A percentile compares a stretch with the other conserved stretches of the same genome.
Conservation (phyloP, 2,888 invertebrate species). For the Pheosia gnoma region DNA sequence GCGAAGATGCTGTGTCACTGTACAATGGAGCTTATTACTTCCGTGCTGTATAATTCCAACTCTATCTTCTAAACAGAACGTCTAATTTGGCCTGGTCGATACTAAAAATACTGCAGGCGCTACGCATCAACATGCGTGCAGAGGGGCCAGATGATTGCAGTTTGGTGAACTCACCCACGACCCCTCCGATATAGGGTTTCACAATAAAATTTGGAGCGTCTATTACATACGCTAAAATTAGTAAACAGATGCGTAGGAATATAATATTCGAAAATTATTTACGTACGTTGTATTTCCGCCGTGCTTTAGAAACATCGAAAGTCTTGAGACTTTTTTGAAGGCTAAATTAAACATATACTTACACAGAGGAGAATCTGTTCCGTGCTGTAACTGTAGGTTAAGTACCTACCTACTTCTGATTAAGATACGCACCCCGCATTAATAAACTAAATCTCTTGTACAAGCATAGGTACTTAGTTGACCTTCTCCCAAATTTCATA, state of each 20-base stretch:
- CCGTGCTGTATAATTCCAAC: constrained; percentile 32
- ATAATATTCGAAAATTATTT: background rate
- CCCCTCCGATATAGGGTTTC: constrained; percentile 56
- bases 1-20: constrained; percentile 52
- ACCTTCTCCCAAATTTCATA: no score
- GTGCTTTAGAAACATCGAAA: background rate
- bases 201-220: constrained; percentile 34
- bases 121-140: constrained; percentile 66
- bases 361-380: no score
- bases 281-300: background rate
- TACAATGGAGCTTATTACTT: constrained; percentile 54
- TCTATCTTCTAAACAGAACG: constrained; percentile 26
- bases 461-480: no score
- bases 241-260: background rate
- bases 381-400: no score
- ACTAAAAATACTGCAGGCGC: constrained; percentile 55
- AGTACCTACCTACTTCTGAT: no score
- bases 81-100: constrained; percentile 29
- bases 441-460: no score
- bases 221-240: constrained; percentile 9
- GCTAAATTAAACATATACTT: no score
- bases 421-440: no score
- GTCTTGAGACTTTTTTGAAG: no score
- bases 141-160: constrained; percentile 76
- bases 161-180: constrained; percentile 64